Percentiles rank a stretch among this genome's conserved stretches.
Evolutionary conservation across 2,113 vertebrate species (phyloP).

Genomic region (Reinhardtius hippoglossoides): DNA sequence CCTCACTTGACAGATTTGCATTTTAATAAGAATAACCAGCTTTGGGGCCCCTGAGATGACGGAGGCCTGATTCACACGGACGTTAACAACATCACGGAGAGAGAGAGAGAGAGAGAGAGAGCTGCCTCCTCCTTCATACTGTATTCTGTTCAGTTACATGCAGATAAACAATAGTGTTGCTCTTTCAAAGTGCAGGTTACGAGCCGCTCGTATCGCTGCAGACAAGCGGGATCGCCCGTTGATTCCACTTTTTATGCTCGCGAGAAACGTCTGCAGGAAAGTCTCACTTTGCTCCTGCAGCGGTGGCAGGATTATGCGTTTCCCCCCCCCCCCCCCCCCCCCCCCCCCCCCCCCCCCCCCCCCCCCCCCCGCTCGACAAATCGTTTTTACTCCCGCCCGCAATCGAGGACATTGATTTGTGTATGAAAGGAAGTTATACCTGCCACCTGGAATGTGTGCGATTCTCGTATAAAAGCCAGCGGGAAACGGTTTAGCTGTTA

Average conservation of each 20-base stretch:
- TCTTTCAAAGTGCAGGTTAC: constrained; percentile 18
- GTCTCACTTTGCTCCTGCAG: too few relatives aligned
- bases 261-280: too few relatives aligned
- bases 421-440: constrained; percentile 58
- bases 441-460: constrained; percentile 11
- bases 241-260: constrained; percentile 23
- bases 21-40: constrained; percentile 74
- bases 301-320: too few relatives aligned
- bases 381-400: too few relatives aligned
- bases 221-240: constrained; percentile 29
- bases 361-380: constrained; percentile 24
- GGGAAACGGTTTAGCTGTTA: constrained; percentile 19
- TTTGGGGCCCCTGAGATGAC: constrained; percentile 52
- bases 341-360: constrained; percentile 7
- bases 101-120: not conserved
- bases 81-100: constrained; percentile 1
- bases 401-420: constrained; percentile 36
- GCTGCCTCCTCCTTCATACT: too few relatives aligned
- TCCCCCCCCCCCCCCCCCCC: constrained; percentile 10
- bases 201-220: too few relatives aligned
- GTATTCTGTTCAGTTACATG: too few relatives aligned
- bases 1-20: constrained; percentile 68
- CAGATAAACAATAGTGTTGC: too few relatives aligned
- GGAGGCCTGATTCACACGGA: constrained; percentile 45
- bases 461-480: too few relatives aligned